Evolutionary conservation across 2,113 vertebrate genomes (phyloP), one percentile per base, ranked within the genome.

Genomic region (Rattus norvegicus): DNA sequence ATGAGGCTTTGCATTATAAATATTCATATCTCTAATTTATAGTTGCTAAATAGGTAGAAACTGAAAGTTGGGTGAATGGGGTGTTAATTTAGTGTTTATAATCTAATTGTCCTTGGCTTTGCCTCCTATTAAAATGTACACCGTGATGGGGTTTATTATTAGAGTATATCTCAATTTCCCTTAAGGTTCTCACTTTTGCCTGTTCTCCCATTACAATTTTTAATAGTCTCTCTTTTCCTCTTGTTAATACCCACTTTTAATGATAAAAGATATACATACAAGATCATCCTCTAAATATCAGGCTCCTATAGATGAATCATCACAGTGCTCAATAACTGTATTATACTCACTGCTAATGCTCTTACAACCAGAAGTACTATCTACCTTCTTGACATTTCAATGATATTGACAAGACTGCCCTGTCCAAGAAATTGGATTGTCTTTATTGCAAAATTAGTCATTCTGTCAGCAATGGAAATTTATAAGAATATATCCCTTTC

Each of bases 21-120:
- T 91, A 93, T 93, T 93, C 81, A 73, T 93, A 36, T 52, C 4
- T 93, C 39, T 96, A 87, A 84, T 93, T 77, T 94, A 89, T 91
- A 69, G 56, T 90, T 97, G n/a, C 70, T 93, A 72, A 92, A 86
- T 93, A 92, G 49, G 52, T 92, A 90, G 73, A 94, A 47, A 70
- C 80, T 85, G 49, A 96, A 47, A 28, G 7, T 75, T 95, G 65
- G 63, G 52, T 61, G 52, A 63, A 56, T 17, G 54, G 19, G 43
- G 3, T 84, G 84, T 24, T 93, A 88, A 92, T 95, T 92, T 88
- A 69, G 76, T 77, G 92, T 93, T 92, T 90, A 70, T 88, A 90
- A 85, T 6, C 49, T 67, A 72, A 77, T 47, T 59, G 84, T 81
- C 59, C 59, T 85, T 92, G 75, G 95, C 85, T 95, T 95, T 81